phyloP scores from a whole-genome alignment of 2,797 vertebrate species.

The Hirundo rustica region DNA sequence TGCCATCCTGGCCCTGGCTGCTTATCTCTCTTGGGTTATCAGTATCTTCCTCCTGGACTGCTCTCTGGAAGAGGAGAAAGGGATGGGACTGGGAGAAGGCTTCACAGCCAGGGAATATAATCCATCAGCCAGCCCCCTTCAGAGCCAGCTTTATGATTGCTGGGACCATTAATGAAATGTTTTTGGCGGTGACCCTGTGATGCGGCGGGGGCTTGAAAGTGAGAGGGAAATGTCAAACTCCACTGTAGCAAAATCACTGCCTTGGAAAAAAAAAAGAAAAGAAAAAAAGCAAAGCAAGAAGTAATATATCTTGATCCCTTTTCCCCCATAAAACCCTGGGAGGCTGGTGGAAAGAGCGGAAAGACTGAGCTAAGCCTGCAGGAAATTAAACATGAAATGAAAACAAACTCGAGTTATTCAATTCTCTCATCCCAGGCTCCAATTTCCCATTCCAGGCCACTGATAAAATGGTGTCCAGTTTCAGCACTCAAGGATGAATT shows the following conservation, averaged over 20 bases:
- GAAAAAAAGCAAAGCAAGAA: conserved; percentile 53
- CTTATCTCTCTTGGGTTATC: neutral
- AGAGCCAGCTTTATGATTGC: neutral
- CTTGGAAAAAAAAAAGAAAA: neutral
- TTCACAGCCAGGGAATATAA: neutral
- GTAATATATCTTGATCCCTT: conserved; percentile 69
- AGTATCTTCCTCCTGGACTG: neutral
- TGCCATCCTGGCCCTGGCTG: neutral
- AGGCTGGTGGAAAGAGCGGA: conserved; percentile 80
- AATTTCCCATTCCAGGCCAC: conserved; percentile 81
- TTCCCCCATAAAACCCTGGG: conserved; percentile 76
- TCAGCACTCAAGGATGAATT: conserved; percentile 68
- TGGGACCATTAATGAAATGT: conserved; percentile 38
- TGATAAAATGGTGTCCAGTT: conserved; percentile 81
- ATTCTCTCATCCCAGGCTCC: conserved; percentile 84
- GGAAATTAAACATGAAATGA: conserved; percentile 99
- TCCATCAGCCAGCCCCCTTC: neutral
- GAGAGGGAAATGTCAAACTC: conserved; percentile 48
- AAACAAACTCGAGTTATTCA: conserved; percentile 88
- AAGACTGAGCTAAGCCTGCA: conserved; percentile 88
- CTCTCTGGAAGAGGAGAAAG: neutral
- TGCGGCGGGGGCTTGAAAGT: neutral
- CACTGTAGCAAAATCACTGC: neutral
- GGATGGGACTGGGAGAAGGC: neutral
- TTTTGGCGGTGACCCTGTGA: conserved; percentile 2